Evolutionary conservation across 2,888 invertebrate species (phyloP).

Genomic region (Rhaphigaster nebulosa): DNA sequence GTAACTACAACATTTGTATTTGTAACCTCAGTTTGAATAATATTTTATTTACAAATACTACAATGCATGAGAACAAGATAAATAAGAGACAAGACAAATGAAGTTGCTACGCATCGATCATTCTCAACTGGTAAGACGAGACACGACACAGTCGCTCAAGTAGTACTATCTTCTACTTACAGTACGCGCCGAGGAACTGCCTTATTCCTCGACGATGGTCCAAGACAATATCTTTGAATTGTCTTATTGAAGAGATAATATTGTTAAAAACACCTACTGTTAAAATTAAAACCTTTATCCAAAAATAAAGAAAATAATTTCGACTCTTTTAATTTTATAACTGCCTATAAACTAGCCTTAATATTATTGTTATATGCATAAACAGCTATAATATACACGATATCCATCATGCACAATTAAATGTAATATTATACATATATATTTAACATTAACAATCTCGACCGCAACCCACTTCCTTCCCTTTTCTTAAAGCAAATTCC

Average conservation of each 20-base stretch:
- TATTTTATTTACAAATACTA: constrained; percentile 35
- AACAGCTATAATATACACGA: constrained; percentile 20
- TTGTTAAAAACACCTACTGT: constrained; percentile 17
- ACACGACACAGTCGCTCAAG: not conserved
- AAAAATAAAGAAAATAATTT: constrained; percentile 50
- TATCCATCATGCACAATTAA: constrained; percentile 20
- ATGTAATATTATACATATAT: constrained; percentile 15
- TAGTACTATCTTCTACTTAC: constrained; percentile 3
- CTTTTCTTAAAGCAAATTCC: not conserved
- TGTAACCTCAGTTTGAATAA: constrained; percentile 3
- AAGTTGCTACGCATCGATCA: constrained; percentile 25
- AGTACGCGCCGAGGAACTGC: not conserved
- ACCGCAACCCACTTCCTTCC: constrained; percentile 19
- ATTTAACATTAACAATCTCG: constrained; percentile 39
- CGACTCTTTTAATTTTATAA: constrained; percentile 22
- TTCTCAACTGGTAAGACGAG: not conserved
- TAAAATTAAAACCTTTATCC: constrained; percentile 36
- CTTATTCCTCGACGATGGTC: not conserved
- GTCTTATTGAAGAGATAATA: constrained; percentile 22
- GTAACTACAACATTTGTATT: constrained; percentile 18
- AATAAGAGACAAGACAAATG: constrained; percentile 27
- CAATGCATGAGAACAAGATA: not conserved
- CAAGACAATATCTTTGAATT: constrained; percentile 19
- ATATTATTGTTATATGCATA: constrained; percentile 22
- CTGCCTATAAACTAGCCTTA: constrained; percentile 47